A percentile compares a stretch with the other conserved stretches of the same genome.
phyloP scores from a whole-genome alignment of 2,888 invertebrate genomes.

The Lycaena phlaeas region DNA sequence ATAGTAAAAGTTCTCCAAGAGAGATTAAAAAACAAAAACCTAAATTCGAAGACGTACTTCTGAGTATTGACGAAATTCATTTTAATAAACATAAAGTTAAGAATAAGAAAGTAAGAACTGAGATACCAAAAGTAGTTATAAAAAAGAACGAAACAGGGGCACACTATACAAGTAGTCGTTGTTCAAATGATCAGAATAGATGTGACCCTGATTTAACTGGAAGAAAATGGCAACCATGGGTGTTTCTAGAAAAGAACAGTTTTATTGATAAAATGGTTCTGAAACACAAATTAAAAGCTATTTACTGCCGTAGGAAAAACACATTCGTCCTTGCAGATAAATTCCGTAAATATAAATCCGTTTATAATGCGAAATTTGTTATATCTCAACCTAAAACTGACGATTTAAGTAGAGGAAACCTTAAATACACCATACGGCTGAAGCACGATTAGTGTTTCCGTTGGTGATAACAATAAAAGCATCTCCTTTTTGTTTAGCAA shows the following conservation, averaged over 20 bases:
- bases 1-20: constrained; percentile 24
- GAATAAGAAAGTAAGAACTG: constrained; percentile 43
- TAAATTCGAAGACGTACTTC: constrained; percentile 68
- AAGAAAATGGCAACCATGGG: constrained; percentile 69
- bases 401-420: constrained; percentile 36
- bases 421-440: constrained; percentile 60
- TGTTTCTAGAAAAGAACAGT: constrained; percentile 55
- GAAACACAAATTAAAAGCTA: constrained; percentile 49
- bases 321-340: constrained; percentile 51
- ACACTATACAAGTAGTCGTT: constrained; percentile 62
- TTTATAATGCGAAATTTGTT: constrained; percentile 48
- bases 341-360: constrained; percentile 57
- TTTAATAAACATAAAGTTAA: constrained; percentile 56
- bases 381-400: constrained; percentile 50
- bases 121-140: constrained; percentile 63
- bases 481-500: too few relatives aligned
- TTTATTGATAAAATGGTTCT: constrained; percentile 63
- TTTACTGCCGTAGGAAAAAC: constrained; percentile 52
- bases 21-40: constrained; percentile 55
- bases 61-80: constrained; percentile 64
- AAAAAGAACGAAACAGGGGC: constrained; percentile 62
- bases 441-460: constrained; percentile 38
- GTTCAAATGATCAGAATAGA: constrained; percentile 30
- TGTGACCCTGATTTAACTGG: constrained; percentile 63
- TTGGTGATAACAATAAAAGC: too few relatives aligned